Evolutionary conservation across 2,797 vertebrate genomes (phyloP).

Genomic region (Hypotaenidia okinawae): DNA sequence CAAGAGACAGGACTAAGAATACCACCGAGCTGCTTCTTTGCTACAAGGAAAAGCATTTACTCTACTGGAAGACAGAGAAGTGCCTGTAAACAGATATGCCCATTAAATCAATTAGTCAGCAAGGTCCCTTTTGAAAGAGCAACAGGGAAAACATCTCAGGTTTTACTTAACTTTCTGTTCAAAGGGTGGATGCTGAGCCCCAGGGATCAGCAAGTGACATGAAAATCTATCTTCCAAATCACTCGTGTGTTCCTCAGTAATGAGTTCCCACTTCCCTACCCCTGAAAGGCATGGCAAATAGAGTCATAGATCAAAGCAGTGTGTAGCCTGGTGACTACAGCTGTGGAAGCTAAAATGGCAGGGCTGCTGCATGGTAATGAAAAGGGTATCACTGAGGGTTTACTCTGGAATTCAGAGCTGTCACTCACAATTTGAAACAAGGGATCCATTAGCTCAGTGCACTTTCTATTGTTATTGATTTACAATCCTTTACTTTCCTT

Average conservation of each 20-base stretch:
- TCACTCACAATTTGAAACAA: constrained; percentile 69
- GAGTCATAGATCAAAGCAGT: constrained; percentile 45
- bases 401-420: constrained; percentile 56
- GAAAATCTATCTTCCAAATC: constrained; percentile 62
- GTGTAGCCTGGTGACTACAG: neutral
- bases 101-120: constrained; percentile 19
- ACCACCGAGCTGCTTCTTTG: accelerated
- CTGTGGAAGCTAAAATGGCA: constrained; percentile 27
- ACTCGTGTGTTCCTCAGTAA: constrained; percentile 31
- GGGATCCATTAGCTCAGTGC: constrained; percentile 65
- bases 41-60: neutral
- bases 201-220: constrained; percentile 38
- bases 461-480: constrained; percentile 72
- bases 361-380: constrained; percentile 48
- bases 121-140: neutral
- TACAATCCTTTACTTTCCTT: constrained; percentile 55
- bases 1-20: neutral
- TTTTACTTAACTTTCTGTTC: constrained; percentile 55
- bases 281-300: constrained; percentile 46
- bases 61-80: neutral
- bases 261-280: constrained; percentile 11
- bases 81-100: neutral
- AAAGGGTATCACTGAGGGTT: constrained; percentile 62
- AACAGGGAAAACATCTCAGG: constrained; percentile 10
- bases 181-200: neutral